A percentile compares a stretch with the other conserved stretches of the same genome.
Evolutionary conservation across 2,888 invertebrate genomes (phyloP).

Genomic region (Netelia melanura): DNA sequence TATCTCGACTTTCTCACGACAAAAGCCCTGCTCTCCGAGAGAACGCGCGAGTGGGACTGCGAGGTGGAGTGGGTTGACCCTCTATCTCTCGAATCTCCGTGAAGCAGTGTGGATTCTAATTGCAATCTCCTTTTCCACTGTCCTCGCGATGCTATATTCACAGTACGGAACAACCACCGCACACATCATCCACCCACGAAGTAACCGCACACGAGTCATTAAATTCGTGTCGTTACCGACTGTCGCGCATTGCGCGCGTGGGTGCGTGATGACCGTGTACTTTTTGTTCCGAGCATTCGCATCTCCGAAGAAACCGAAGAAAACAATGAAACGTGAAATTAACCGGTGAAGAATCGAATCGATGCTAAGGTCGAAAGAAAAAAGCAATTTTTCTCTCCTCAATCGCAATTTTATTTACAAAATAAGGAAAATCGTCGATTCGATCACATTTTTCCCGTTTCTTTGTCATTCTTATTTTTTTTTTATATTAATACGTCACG

Average conservation of each 20-base stretch:
- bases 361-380: too few species aligned
- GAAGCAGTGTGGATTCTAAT: slow-evolving; percentile 71
- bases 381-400: too few species aligned
- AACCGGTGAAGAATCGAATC: too few species aligned
- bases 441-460: too few species aligned
- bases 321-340: too few species aligned
- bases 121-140: slow-evolving; percentile 73
- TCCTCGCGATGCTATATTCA: slow-evolving; percentile 25
- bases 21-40: slow-evolving; percentile 56
- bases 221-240: slow-evolving; percentile 78
- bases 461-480: too few species aligned
- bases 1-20: slow-evolving; percentile 78
- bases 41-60: neutral
- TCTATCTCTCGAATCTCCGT: slow-evolving; percentile 59
- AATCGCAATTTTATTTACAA: too few species aligned
- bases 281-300: too few species aligned
- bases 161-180: slow-evolving; percentile 7
- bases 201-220: slow-evolving; percentile 73
- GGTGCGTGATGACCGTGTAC: slow-evolving; percentile 47
- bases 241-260: slow-evolving; percentile 41
- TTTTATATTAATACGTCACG: too few species aligned
- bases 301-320: slow-evolving; percentile 19
- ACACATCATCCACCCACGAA: slow-evolving; percentile 73
- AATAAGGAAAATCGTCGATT: too few species aligned
- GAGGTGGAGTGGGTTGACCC: slow-evolving; percentile 51